Evolutionary conservation across 1,140 invertebrate genomes (phyloP), one percentile per base, ranked within the genome.

Genomic region (Mercenaria mercenaria): DNA sequence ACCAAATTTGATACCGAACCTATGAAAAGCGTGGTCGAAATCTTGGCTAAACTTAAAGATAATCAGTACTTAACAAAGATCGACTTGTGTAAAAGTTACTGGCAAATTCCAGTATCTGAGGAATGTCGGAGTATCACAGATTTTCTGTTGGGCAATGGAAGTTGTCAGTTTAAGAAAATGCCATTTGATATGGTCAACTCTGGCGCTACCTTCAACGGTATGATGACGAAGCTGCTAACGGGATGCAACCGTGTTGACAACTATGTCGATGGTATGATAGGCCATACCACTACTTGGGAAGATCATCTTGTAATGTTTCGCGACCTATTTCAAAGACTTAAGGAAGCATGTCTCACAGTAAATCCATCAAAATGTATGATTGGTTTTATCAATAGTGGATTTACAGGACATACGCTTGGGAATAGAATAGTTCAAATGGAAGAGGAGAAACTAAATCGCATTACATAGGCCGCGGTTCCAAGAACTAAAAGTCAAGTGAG

Each of bases 11-110:
- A 56, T 4, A 56, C 52, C 23, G 52, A 56, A 56, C 3, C 52
- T 3, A 56, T 56, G 52, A 23, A 6, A 15, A n/a, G 23, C 23
- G 23, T 56, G 10, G 23, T 11, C 4, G 52, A 56, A 6, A 15
- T 23, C 13, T 4, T 56, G 13, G 52, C 52, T 3, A 56, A 56
- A 20, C 52, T 56, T 11, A 56, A 56, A 56, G 95, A 94, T 0
- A 91, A 92, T 18, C 93, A 84, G 11, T 93, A 95, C 43, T 97
- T 97, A 86, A 93, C 74, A 18, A 90, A 89, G 56, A 26, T n/a
- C 13, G 52, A 56, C 52, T 56, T 56, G 52, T 3, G 8, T 23
- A 56, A 56, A 56, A 20, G 52, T 56, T 92, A 91, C 56, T 93
- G 92, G 91, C 91, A 92, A 50, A 39, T 92, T 11, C 67, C 59